Percentiles rank a stretch among this genome's conserved stretches.
Evolutionary conservation across 2,888 invertebrate genomes (phyloP).

Genomic region (Endomychus coccineus): DNA sequence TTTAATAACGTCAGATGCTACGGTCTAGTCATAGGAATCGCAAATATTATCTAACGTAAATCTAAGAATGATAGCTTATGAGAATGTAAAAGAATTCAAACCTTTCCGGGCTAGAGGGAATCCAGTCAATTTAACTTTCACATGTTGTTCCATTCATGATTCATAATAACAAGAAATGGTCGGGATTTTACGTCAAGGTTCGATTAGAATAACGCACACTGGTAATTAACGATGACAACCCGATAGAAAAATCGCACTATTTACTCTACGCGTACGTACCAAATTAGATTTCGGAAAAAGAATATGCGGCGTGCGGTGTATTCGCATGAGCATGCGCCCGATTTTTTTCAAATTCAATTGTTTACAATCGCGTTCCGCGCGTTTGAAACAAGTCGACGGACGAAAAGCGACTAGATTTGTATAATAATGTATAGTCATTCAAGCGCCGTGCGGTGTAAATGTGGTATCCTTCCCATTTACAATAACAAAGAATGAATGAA

Average conservation of each 20-base stretch:
- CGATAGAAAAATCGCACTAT: no score
- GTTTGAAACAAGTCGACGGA: conserved; percentile 11
- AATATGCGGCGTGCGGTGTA: conserved; percentile 3
- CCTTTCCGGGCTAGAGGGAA: conserved; percentile 12
- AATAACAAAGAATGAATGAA: not conserved
- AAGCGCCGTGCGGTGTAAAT: conserved; percentile 12
- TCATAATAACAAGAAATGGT: conserved; percentile 7
- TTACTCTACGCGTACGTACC: no score
- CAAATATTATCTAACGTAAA: no score
- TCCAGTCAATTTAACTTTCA: conserved; percentile 11
- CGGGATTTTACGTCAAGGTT: conserved; percentile 6
- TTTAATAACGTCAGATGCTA: no score
- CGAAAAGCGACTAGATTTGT: conserved; percentile 13
- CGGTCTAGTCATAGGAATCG: no score
- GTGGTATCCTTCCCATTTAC: conserved; percentile 12
- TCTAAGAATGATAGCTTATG: no score
- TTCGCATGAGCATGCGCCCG: conserved; percentile 3
- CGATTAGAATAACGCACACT: no score
- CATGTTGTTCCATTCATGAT: conserved; percentile 12
- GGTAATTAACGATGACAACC: no score
- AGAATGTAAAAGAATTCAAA: conserved; percentile 11
- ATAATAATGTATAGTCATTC: conserved; percentile 13
- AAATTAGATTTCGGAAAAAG: no score
- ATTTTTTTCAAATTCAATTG: conserved; percentile 7
- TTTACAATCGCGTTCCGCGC: conserved; percentile 10